phyloP scores from a whole-genome alignment of 2,797 vertebrate species.

The Pseudotriccus pelzelni region DNA sequence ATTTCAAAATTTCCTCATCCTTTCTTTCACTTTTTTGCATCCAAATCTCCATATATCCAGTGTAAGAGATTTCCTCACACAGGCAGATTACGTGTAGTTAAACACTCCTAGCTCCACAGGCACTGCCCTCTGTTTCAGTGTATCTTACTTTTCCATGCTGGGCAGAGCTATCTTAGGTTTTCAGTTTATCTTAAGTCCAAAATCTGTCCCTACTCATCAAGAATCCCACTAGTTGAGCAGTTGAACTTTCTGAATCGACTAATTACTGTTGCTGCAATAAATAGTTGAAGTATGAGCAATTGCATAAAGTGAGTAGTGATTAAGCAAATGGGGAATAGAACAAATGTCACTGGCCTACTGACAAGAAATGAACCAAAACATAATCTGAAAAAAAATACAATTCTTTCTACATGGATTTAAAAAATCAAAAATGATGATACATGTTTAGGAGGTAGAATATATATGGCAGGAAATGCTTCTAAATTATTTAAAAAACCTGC shows the following conservation, averaged over 20 bases:
- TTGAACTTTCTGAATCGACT: neutral
- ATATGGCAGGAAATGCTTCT: neutral
- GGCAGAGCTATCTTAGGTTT: neutral
- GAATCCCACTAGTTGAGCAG: neutral
- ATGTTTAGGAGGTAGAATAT: neutral
- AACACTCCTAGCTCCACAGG: neutral
- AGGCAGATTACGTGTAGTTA: neutral
- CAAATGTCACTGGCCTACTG: neutral
- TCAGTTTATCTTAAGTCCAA: neutral
- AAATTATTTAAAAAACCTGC: neutral
- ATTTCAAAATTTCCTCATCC: neutral
- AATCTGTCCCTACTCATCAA: neutral
- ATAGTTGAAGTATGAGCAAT: neutral
- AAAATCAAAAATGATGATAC: accelerated
- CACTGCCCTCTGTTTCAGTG: neutral
- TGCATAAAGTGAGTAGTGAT: neutral
- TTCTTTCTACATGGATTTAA: neutral
- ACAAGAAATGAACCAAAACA: neutral
- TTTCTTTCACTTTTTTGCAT: neutral
- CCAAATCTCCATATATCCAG: neutral
- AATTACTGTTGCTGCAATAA: neutral
- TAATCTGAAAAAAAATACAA: neutral
- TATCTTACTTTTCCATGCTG: neutral
- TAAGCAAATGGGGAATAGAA: neutral
- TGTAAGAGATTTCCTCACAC: neutral